phyloP scores from a whole-genome alignment of 2,797 vertebrate species.

The Aythya fuligula region DNA sequence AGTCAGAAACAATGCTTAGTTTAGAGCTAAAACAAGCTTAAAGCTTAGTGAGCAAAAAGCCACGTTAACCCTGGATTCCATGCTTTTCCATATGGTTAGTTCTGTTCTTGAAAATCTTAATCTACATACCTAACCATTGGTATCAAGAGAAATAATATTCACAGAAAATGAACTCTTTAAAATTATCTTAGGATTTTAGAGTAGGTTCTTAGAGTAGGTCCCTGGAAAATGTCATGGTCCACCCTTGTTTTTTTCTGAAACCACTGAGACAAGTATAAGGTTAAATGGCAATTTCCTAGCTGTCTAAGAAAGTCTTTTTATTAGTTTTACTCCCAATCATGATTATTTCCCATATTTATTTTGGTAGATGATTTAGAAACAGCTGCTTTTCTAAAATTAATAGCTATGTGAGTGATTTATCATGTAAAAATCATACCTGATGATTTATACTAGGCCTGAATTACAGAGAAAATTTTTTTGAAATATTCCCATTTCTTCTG shows the following conservation, averaged over 20 bases:
- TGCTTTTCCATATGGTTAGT: not conserved
- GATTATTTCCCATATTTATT: not conserved
- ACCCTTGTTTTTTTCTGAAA: not conserved
- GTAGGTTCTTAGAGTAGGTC: too few relatives aligned
- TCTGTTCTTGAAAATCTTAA: not conserved
- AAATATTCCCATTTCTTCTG: not conserved
- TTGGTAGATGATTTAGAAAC: not conserved
- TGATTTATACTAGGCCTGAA: not conserved
- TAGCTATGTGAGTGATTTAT: not conserved
- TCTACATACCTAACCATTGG: not conserved
- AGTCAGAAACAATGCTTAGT: not conserved
- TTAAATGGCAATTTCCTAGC: not conserved
- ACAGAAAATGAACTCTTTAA: not conserved
- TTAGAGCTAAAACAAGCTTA: not conserved
- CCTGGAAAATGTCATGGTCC: not conserved
- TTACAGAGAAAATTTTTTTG: not conserved
- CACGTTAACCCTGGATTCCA: not conserved
- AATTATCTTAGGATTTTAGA: not conserved
- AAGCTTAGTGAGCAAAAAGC: not conserved
- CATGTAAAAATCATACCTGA: not conserved
- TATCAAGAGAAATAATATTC: not conserved
- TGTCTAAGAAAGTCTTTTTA: not conserved
- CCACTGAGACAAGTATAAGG: fast-evolving
- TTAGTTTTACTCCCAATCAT: not conserved
- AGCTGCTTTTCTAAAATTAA: not conserved